These are phyloP conservation scores for Heterodera filipjevi DNA, from an alignment of 2,888 invertebrate genomes.

Conservation along the genomic window DNA sequence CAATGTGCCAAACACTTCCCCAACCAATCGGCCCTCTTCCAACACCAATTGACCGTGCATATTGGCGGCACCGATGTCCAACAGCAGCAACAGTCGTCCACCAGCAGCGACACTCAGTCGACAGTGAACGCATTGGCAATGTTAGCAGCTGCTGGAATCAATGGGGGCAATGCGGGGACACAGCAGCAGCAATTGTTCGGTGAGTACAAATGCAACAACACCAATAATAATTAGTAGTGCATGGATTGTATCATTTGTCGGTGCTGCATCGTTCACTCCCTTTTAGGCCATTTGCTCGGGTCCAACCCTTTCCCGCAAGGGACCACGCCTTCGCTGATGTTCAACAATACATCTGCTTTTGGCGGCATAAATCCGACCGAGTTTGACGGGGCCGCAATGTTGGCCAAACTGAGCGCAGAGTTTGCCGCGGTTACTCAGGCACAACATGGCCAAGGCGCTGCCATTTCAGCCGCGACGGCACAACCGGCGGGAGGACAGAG, in stretches of 20 bases:
- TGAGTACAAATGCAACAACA: background rate
- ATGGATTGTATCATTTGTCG: too few relatives aligned
- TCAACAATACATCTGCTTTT: background rate
- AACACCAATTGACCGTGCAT: conserved; percentile 95
- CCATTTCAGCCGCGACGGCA: background rate
- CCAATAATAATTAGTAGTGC: background rate
- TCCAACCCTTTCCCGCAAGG: conserved; percentile 13
- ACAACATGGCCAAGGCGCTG: background rate
- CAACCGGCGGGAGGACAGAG: conserved; percentile 10
- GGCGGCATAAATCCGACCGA: conserved; percentile 5
- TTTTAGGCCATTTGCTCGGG: conserved; percentile 19
- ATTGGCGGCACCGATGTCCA: conserved; percentile 73
- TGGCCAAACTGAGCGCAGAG: conserved; percentile 29
- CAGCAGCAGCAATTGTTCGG: conserved; percentile 29
- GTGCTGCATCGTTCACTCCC: background rate
- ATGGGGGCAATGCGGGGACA: conserved; percentile 9
- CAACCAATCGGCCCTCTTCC: conserved; percentile 95
- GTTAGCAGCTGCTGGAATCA: conserved; percentile 2
- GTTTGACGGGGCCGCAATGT: conserved; percentile 21
- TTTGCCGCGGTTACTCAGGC: conserved; percentile 20
- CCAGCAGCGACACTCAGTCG: conserved; percentile 1
- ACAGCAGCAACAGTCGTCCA: conserved; percentile 13
- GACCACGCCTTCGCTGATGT: conserved; percentile 14
- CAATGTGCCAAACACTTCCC: conserved; percentile 98
- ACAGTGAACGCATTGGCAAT: conserved; percentile 8